Evolutionary conservation across 2,113 vertebrate species (phyloP).

Genomic region (Corydoras sp.): DNA sequence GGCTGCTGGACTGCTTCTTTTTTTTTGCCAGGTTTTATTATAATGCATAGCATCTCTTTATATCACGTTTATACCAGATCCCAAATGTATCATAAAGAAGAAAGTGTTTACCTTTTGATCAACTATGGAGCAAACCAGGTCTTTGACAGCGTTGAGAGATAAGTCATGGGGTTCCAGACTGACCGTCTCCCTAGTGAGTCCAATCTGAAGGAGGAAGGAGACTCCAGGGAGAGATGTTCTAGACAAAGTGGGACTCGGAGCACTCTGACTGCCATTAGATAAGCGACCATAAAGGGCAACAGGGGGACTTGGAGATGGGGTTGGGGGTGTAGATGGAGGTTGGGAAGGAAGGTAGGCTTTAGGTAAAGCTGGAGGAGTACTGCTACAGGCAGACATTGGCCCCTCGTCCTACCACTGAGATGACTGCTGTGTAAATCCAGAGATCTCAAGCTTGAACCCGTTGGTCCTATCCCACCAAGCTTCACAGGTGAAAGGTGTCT

Average conservation of each 20-base stretch:
- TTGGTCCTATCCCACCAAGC: slow-evolving; percentile 12
- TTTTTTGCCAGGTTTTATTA: too few relatives aligned
- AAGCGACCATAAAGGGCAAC: slow-evolving; percentile 79
- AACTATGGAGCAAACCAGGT: slow-evolving; percentile 93
- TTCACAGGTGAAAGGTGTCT: neutral
- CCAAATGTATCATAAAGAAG: neutral
- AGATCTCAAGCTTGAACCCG: slow-evolving; percentile 21
- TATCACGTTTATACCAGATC: neutral
- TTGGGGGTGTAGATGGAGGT: slow-evolving; percentile 72
- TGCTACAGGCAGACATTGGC: slow-evolving; percentile 90
- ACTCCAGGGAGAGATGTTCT: slow-evolving; percentile 83
- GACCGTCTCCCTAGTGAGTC: slow-evolving; percentile 91
- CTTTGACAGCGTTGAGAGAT: slow-evolving; percentile 88
- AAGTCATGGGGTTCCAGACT: slow-evolving; percentile 89
- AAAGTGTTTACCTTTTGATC: slow-evolving; percentile 86
- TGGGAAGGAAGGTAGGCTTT: slow-evolving; percentile 79
- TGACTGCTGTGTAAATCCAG: slow-evolving; percentile 31
- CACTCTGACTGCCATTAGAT: slow-evolving; percentile 88
- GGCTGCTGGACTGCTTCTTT: too few relatives aligned
- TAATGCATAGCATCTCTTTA: neutral
- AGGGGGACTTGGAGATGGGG: slow-evolving; percentile 76
- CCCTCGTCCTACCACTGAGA: slow-evolving; percentile 64
- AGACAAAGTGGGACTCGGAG: slow-evolving; percentile 87
- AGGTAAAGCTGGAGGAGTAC: slow-evolving; percentile 85
- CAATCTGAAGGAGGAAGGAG: slow-evolving; percentile 94